Percentiles rank a stretch among this genome's conserved stretches.
These are phyloP conservation scores for Gadopsis bispinosus DNA, from an alignment of 2,797 vertebrate species.

Conservation along the genomic window DNA sequence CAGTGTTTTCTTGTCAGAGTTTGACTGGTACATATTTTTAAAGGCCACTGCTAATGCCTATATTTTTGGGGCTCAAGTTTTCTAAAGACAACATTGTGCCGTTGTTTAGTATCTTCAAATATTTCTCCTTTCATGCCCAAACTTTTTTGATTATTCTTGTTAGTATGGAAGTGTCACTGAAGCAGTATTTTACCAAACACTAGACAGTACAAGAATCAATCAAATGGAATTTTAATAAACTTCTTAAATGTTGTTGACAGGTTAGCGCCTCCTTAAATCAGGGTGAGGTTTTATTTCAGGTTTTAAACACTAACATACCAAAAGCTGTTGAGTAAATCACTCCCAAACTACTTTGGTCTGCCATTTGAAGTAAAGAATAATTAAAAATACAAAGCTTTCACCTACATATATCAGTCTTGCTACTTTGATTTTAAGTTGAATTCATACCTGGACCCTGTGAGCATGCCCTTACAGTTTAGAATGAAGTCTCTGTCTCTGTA, in stretches of 20 bases:
- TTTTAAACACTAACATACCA: conserved; percentile 7
- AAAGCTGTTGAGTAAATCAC: conserved; percentile 5
- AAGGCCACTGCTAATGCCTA: conserved; percentile 12
- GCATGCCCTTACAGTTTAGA: neutral
- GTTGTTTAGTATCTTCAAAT: neutral
- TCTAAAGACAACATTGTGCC: neutral
- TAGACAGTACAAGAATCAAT: neutral
- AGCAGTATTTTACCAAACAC: conserved; percentile 3
- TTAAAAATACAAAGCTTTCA: neutral
- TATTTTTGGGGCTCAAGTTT: conserved; percentile 1
- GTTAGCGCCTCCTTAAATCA: conserved; percentile 7
- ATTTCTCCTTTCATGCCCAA: neutral
- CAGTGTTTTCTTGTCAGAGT: conserved; percentile 18
- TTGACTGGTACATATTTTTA: conserved; percentile 29
- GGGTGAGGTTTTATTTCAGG: neutral
- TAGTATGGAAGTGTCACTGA: conserved; percentile 9
- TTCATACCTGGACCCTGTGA: conserved; percentile 3
- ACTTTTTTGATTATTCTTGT: neutral
- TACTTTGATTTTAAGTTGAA: neutral
- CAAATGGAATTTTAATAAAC: neutral
- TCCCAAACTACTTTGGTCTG: neutral
- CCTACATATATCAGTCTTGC: neutral
- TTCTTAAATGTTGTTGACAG: neutral
- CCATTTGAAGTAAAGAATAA: conserved; percentile 1
- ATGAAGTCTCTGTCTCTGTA: conserved; percentile 8